Evolutionary conservation across 1,140 invertebrate species (phyloP), one percentile per base, ranked within the genome.

Genomic region (Heliconius nattereri): DNA sequence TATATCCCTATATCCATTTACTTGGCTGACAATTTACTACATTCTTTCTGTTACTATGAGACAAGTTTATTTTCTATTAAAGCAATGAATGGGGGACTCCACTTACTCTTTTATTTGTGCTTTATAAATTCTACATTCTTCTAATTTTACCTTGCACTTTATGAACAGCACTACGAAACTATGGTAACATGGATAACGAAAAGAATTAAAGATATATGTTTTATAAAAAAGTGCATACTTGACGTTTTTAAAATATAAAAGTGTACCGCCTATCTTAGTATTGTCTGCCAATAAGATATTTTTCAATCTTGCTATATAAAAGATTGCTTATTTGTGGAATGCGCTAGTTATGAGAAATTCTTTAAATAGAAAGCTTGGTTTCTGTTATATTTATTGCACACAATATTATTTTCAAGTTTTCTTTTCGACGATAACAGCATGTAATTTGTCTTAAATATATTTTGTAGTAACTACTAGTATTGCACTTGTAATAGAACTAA

Each of bases 271-370:
- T 60, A 2, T 60, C 57, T 26, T 11, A 60, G 57, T 23, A 60
- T 60, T 60, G 57, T 60, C 9, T 26, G 9, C 57, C 57, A 60
- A 60, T 60, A 60, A 60, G 23, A 60, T 60, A 60, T 60, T 23
- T 60, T 60, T 60, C 57, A 60, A 60, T n/a, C 57, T n/a, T 60
- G 23, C 57, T 60, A 26, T 60, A 60, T 60, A 60, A 60, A 60
- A 60, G 57, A 60, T 60, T 60, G 57, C n/a, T 60, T 23, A 60
- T 60, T 60, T 60, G 57, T n/a, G 57, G 57, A 60, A 60, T 26
- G 57, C 7, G 23, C 57, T 60, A 60, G 57, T 60, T 26, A 60
- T 60, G 23, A 60, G 57, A 60, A n/a, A 60, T 60, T 60, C 57
- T 60, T 60, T 60, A 60, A 60, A 60, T 9, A 60, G 57, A n/a